Base-by-base conservation (phyloP, 2,888 invertebrate species). In the Elysia crispata region DNA sequence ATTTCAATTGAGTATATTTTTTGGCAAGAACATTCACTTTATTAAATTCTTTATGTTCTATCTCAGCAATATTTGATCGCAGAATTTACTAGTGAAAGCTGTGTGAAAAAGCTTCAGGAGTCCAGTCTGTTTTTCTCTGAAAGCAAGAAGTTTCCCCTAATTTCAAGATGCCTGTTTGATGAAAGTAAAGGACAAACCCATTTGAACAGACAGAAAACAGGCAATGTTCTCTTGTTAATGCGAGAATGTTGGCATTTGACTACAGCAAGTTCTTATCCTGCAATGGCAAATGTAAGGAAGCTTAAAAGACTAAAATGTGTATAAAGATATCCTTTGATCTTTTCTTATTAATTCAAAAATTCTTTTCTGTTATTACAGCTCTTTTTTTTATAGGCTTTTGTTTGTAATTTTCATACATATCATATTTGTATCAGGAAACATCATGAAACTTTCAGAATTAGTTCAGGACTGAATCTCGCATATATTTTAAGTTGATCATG, bases 121-220 rank as follows among this genome's bases (percentile, higher is more conserved):
- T 54, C 28, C 31, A 69, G 67, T 3, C 13, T 49, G 0, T 79
- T 73, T 23, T 82, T 82, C 70, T 57, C 31, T 31, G 76, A 80
- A 13, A n/a, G 23, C 20, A 60, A 77, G 20, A 78, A 82, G 69
- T 57, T 82, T 13, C 81, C 82, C 0, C 66, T 81, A 25, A 75
- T 41, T 20, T 72, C 80, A 15, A 78, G 82, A 13, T 41, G 77
- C 20, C 54, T 82, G 41, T 82, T 73, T 64, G 77, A 77, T 33
- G 49, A 67, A 74, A 25, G 57, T 0, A 50, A 28, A 41, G 41
- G 41, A 41, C 41, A 41, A 41, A 41, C 41, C 11, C 5, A 41
- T 11, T 6, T 33, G 5, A 41, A 23, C 28, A 41, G 0, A 69
- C 23, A 57, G 70, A 60, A 60, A 20, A 13, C n/a, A 0, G 3